Evolutionary conservation across 1,140 invertebrate species (phyloP).

Genomic region (Ectropis grisescens): DNA sequence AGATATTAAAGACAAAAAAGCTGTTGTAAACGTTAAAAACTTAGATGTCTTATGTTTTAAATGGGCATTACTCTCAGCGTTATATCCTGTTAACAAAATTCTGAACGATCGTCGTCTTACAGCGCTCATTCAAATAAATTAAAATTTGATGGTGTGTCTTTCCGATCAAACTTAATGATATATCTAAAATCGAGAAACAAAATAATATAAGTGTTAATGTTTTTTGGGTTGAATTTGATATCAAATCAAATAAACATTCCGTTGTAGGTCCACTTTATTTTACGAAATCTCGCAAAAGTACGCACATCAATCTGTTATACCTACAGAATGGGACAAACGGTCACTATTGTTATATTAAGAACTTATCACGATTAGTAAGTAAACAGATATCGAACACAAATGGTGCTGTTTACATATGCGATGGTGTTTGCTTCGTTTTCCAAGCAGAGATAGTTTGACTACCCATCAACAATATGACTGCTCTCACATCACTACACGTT

Average conservation of each 20-base stretch:
- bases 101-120: constrained; percentile 26
- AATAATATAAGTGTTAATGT: constrained; percentile 41
- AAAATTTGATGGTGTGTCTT: constrained; percentile 39
- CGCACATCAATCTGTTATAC: constrained; percentile 29
- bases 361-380: constrained; percentile 27
- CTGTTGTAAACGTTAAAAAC: no score
- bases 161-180: constrained; percentile 40
- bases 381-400: constrained; percentile 21
- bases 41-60: no score
- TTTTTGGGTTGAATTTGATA: constrained; percentile 24
- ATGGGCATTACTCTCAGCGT: constrained; percentile 19
- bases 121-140: constrained; percentile 24
- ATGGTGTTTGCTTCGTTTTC: constrained; percentile 38
- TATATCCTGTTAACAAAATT: constrained; percentile 27
- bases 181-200: constrained; percentile 37
- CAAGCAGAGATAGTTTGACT: constrained; percentile 9
- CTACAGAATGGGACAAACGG: constrained; percentile 11
- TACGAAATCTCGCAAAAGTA: constrained; percentile 20
- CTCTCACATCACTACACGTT: constrained; percentile 15
- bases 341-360: constrained; percentile 39
- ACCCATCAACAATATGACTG: constrained; percentile 26
- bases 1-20: no score
- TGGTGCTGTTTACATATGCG: constrained; percentile 24
- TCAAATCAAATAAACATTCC: constrained; percentile 9
- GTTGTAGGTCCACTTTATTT: constrained; percentile 30